These are phyloP conservation scores for Drosophila greeni DNA, from an alignment of 2,888 invertebrate genomes.

Conservation along the genomic window DNA sequence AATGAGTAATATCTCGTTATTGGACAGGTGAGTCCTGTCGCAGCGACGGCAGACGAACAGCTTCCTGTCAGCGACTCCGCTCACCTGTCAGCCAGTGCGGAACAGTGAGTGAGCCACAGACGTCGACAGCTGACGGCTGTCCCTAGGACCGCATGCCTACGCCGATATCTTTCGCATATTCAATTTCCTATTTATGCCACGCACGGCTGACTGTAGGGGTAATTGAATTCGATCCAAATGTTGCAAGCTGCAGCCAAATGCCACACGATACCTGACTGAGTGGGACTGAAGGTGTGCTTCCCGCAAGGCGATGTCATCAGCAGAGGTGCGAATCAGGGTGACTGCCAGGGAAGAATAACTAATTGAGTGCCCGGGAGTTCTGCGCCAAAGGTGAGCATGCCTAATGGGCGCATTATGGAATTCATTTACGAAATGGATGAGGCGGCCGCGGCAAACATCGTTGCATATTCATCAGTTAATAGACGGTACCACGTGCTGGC, in stretches of 20 bases:
- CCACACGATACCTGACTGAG: background rate
- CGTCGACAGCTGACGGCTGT: slow-evolving; percentile 19
- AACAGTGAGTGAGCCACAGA: slow-evolving; percentile 6
- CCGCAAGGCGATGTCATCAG: background rate
- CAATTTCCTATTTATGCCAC: slow-evolving; percentile 55
- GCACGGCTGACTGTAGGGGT: slow-evolving; percentile 27
- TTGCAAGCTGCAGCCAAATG: slow-evolving; percentile 14
- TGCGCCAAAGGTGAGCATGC: background rate
- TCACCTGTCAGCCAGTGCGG: slow-evolving; percentile 8
- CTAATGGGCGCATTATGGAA: slow-evolving; percentile 24
- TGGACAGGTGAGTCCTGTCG: slow-evolving; percentile 29
- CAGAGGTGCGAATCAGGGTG: background rate
- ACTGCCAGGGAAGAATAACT: slow-evolving; percentile 1
- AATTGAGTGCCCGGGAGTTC: slow-evolving; percentile 11
- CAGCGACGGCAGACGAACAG: slow-evolving; percentile 5
- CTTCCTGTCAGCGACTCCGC: slow-evolving; percentile 3
- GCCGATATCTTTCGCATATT: slow-evolving; percentile 46
- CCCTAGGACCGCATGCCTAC: slow-evolving; percentile 6
- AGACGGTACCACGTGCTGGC: slow-evolving; percentile 1
- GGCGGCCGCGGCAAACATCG: background rate
- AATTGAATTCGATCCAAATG: slow-evolving; percentile 31
- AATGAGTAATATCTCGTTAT: slow-evolving; percentile 23
- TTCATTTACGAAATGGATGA: slow-evolving; percentile 20
- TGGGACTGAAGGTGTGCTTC: background rate
- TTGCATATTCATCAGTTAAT: slow-evolving; percentile 33